A percentile compares a stretch with the other conserved stretches of the same genome.
These are phyloP conservation scores for Philonicus albiceps DNA, from an alignment of 2,888 invertebrate species.

Conservation along the genomic window DNA sequence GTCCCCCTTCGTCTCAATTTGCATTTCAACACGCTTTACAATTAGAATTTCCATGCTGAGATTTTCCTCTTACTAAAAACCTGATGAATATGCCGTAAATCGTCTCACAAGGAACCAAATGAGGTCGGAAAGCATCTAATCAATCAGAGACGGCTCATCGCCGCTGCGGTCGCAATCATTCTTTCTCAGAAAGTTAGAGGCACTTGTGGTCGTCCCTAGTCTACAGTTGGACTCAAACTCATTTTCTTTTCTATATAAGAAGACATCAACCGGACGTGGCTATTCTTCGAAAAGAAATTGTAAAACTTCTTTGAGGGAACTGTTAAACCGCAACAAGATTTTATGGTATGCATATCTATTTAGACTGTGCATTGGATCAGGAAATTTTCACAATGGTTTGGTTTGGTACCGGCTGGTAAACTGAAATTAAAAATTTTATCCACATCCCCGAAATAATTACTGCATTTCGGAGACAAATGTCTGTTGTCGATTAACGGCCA, in stretches of 20 bases:
- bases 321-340: neutral
- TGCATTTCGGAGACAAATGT: neutral
- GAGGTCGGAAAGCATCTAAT: constrained; percentile 1
- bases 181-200: neutral
- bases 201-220: neutral
- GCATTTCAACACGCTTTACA: neutral
- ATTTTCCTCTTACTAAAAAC: neutral
- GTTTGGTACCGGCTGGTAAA: neutral
- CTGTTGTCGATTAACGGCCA: neutral
- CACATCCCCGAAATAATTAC: neutral
- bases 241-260: neutral
- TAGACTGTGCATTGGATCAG: neutral
- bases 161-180: neutral
- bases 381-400: neutral
- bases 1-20: neutral
- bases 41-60: neutral
- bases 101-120: neutral
- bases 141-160: neutral
- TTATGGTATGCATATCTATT: neutral
- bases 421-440: neutral
- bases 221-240: neutral
- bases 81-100: neutral
- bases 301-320: neutral
- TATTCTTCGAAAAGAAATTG: neutral
- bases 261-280: neutral